These are phyloP conservation scores for Gila orcuttii DNA, from an alignment of 2,113 vertebrate species.

Conservation along the genomic window DNA sequence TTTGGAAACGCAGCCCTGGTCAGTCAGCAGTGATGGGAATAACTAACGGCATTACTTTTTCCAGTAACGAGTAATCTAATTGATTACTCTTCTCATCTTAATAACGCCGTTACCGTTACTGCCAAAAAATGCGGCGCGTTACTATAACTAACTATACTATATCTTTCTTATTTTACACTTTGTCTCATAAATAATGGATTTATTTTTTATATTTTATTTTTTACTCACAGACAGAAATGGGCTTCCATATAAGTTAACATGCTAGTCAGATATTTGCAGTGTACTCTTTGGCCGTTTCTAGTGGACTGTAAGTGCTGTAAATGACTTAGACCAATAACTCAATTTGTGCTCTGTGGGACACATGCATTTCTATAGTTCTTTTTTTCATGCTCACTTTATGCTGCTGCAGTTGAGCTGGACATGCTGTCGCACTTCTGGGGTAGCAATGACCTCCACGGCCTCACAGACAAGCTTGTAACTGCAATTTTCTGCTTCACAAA, in stretches of 20 bases:
- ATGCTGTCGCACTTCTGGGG: constrained; percentile 39
- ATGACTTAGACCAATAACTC: constrained; percentile 12
- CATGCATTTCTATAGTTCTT: constrained; percentile 21
- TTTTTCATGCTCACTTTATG: constrained; percentile 41
- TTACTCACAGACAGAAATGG: neutral
- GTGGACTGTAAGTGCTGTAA: constrained; percentile 13
- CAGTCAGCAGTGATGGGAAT: too few relatives aligned
- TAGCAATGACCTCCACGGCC: constrained; percentile 27
- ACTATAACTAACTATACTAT: too few relatives aligned
- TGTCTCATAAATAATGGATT: neutral
- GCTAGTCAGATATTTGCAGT: constrained; percentile 12
- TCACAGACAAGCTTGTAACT: constrained; percentile 46
- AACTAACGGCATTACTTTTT: too few relatives aligned
- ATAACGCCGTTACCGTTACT: too few relatives aligned
- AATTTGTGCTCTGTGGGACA: constrained; percentile 5
- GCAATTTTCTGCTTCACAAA: constrained; percentile 57
- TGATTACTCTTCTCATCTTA: too few relatives aligned
- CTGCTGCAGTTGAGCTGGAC: constrained; percentile 6
- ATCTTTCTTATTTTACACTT: neutral
- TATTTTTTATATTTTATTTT: neutral
- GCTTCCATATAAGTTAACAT: neutral
- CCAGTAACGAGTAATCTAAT: too few relatives aligned
- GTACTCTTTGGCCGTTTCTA: neutral
- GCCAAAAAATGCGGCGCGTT: too few relatives aligned
- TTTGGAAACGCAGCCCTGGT: neutral